phyloP scores from a whole-genome alignment of 2,113 vertebrate species.

The Gavia stellata region DNA sequence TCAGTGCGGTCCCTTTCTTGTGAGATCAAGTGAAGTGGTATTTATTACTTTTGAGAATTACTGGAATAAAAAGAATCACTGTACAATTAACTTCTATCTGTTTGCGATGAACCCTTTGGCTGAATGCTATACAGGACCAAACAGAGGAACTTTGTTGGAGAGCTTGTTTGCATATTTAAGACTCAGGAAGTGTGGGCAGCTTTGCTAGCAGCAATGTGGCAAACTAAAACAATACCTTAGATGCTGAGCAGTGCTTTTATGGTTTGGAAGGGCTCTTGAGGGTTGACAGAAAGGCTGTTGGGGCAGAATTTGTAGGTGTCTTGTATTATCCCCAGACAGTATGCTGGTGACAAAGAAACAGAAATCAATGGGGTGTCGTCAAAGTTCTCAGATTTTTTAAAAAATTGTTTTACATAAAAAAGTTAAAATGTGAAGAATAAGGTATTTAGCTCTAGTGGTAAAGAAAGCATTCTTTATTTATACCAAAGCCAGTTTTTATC shows the following conservation, averaged over 20 bases:
- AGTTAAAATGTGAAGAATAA: slow-evolving; percentile 21
- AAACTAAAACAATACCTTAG: neutral
- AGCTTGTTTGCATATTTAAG: neutral
- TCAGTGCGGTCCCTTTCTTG: neutral
- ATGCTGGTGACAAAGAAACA: neutral
- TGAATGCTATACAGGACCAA: neutral
- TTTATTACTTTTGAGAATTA: neutral
- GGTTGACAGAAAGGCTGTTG: neutral
- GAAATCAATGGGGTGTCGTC: neutral
- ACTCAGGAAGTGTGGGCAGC: neutral
- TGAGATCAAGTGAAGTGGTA: neutral
- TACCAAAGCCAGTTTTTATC: neutral
- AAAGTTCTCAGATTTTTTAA: neutral
- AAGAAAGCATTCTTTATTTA: neutral
- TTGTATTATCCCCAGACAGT: neutral
- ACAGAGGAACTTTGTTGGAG: neutral
- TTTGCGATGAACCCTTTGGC: neutral
- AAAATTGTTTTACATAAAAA: neutral
- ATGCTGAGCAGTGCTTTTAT: neutral
- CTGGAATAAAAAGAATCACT: neutral
- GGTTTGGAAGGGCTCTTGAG: neutral
- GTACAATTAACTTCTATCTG: neutral
- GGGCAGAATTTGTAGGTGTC: neutral
- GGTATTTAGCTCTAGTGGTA: neutral
- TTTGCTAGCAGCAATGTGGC: neutral